phyloP scores from a whole-genome alignment of 2,888 invertebrate genomes.

The Sclerodermus sp. region DNA sequence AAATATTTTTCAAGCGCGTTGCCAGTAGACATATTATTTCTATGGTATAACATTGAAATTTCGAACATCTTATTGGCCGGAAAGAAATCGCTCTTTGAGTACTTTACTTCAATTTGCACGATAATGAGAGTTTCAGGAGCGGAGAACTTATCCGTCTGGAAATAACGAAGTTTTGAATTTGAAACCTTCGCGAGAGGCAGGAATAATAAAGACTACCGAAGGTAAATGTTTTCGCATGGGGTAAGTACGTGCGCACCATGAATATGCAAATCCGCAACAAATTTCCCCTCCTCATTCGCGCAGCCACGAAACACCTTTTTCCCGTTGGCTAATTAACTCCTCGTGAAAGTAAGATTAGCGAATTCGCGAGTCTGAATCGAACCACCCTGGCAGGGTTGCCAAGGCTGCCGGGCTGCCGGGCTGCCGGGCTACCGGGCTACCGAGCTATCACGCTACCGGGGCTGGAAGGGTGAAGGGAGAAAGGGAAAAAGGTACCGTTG shows the following conservation, averaged over 20 bases:
- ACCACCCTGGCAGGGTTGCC: no score
- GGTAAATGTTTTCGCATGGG: conserved; percentile 36
- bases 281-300: conserved; percentile 28
- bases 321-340: conserved; percentile 37
- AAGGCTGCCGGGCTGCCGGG: no score
- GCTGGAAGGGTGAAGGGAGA: no score
- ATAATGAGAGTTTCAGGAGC: conserved; percentile 29
- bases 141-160: conserved; percentile 27
- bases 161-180: conserved; percentile 34
- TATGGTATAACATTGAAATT: neutral
- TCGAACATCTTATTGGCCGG: neutral
- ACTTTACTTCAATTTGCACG: conserved; percentile 30
- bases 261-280: conserved; percentile 45
- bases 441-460: no score
- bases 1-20: no score
- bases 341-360: conserved; percentile 43
- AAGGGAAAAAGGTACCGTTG: no score
- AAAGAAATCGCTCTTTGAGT: conserved; percentile 1
- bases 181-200: conserved; percentile 26
- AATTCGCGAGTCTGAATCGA: conserved; percentile 24
- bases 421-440: no score
- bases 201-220: conserved; percentile 38
- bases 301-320: conserved; percentile 32
- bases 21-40: no score
- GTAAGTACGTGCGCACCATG: conserved; percentile 36